Conservation (phyloP, 2,888 invertebrate genomes). For the Xylota sylvarum region DNA sequence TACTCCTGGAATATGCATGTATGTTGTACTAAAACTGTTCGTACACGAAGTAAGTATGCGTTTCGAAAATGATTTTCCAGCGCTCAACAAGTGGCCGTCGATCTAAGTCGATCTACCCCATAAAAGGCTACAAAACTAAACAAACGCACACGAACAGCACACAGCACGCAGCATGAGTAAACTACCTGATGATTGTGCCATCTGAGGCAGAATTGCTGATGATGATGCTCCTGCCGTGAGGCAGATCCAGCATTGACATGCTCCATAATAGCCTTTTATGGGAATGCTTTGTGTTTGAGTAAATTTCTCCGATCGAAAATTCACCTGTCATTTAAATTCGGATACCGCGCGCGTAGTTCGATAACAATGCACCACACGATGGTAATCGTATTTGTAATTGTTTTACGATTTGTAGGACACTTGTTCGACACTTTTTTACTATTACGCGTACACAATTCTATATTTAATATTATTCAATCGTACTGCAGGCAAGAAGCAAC, state of each 20-base stretch:
- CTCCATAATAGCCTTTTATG: slow-evolving; percentile 81
- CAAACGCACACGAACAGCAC: slow-evolving; percentile 29
- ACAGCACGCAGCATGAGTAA: slow-evolving; percentile 13
- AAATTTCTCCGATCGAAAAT: slow-evolving; percentile 14
- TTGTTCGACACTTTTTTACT: slow-evolving; percentile 63
- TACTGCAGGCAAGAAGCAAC: slow-evolving; percentile 32
- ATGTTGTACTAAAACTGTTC: neutral
- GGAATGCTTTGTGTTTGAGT: slow-evolving; percentile 63
- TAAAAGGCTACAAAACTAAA: slow-evolving; percentile 66
- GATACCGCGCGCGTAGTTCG: slow-evolving; percentile 2
- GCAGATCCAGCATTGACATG: slow-evolving; percentile 80
- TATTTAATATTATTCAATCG: slow-evolving; percentile 75
- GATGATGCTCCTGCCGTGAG: slow-evolving; percentile 80
- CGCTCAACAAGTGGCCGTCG: slow-evolving; percentile 64
- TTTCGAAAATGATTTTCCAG: slow-evolving; percentile 17
- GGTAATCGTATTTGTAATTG: slow-evolving; percentile 19
- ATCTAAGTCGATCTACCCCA: slow-evolving; percentile 53
- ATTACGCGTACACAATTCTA: slow-evolving; percentile 72
- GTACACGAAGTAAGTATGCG: slow-evolving; percentile 2
- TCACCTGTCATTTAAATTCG: slow-evolving; percentile 58
- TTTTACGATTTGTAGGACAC: slow-evolving; percentile 67
- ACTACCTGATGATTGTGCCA: slow-evolving; percentile 93
- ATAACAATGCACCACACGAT: no score
- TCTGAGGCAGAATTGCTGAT: slow-evolving; percentile 92
- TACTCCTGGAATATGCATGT: slow-evolving; percentile 30